These are phyloP conservation scores for Bombus turneri DNA, from an alignment of 1,140 invertebrate genomes.

Conservation along the genomic window DNA sequence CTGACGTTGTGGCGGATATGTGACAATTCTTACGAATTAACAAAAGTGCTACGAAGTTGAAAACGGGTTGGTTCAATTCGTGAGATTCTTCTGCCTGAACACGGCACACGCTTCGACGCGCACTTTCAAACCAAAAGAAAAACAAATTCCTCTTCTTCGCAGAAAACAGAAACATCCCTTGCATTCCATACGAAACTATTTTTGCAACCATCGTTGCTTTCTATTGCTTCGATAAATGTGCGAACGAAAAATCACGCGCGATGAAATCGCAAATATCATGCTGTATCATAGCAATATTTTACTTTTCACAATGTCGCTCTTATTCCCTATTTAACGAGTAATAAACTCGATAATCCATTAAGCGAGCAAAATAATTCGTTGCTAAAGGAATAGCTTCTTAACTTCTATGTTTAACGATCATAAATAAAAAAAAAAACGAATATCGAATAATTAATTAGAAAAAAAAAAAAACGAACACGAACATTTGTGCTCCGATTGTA, in stretches of 20 bases:
- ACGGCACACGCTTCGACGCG: slow-evolving; percentile 4
- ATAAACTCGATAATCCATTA: not conserved
- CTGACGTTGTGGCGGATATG: not conserved
- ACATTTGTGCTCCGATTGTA: not conserved
- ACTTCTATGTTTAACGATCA: not conserved
- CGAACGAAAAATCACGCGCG: not conserved
- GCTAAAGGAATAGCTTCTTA: not conserved
- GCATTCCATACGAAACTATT: not conserved
- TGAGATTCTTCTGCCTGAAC: slow-evolving; percentile 6
- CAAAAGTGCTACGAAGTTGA: not conserved
- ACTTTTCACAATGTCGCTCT: not conserved
- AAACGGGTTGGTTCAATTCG: not conserved
- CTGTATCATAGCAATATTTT: not conserved
- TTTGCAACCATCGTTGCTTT: not conserved
- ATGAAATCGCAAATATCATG: not conserved
- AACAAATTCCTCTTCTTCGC: not conserved
- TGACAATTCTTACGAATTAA: not conserved
- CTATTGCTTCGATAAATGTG: not conserved
- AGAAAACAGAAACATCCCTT: not conserved
- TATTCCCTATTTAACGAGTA: not conserved
- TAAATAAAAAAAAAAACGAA: slow-evolving; percentile 13
- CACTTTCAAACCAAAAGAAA: not conserved
- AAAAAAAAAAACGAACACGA: not conserved
- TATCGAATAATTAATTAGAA: not conserved
- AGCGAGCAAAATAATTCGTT: not conserved